Evolutionary conservation across 2,113 vertebrate genomes (phyloP), one percentile per base, ranked within the genome.

Genomic region (Lampris incognitus): DNA sequence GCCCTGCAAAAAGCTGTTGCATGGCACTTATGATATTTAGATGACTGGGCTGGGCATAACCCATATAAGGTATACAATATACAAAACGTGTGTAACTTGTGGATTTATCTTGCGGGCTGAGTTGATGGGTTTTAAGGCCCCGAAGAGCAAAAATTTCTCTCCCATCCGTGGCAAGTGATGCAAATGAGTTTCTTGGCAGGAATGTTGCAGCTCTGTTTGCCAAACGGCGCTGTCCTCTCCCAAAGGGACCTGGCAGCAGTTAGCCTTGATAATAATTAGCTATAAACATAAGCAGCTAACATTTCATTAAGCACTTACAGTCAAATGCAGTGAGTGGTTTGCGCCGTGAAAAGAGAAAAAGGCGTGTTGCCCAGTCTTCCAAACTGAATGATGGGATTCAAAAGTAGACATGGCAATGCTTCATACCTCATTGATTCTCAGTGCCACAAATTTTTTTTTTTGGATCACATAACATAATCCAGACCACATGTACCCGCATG

Each of bases 361-460:
- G 49, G 44, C 13, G 49, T 77, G 65, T 11, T 59, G 54, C 57
- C 66, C 64, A 57, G 70, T 72, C 72, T 76, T 46, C 61, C 73
- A 50, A 49, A 79, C n/a, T 89, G 84, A 93, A 83, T 87, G 80
- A 91, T 91, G 81, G 71, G 63, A 81, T 87, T 46, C 49, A 65
- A 86, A 75, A 79, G 73, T 60, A 76, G 87, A 85, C 75, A 76
- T 76, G 83, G 74, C 82, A 87, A 78, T 58, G 66, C 74, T 89
- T 90, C 86, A 85, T 90, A 88, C 67, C 74, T 87, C 74, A 89
- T 78, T 87, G 82, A 87, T 79, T 89, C 70, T 82, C 67, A 72
- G 78, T 83, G 78, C 77, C 66, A 56, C 76, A 61, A 57, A 63
- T 60, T 66, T 78, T 46, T 65, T 49, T 54, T 73, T 78, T 50